Evolutionary conservation across 2,113 vertebrate genomes (phyloP).

Genomic region (Corvus cornix): DNA sequence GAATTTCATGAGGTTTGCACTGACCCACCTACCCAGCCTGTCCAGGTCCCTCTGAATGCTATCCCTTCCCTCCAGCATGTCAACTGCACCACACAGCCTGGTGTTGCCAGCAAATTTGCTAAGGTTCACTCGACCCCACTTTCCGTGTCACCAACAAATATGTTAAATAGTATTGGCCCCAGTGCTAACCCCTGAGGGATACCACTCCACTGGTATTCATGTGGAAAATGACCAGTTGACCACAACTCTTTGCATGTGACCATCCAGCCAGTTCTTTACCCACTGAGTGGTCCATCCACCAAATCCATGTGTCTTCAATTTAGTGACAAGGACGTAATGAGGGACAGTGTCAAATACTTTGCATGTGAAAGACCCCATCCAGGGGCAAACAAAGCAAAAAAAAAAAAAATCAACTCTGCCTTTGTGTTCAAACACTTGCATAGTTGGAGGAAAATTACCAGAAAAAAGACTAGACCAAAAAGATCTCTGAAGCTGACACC

Average conservation of each 20-base stretch:
- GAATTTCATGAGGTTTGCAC: not conserved
- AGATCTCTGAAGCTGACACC: not conserved
- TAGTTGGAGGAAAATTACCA: not conserved
- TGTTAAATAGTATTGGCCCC: too few species aligned
- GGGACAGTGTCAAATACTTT: not conserved
- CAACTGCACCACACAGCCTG: not conserved
- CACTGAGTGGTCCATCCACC: too few species aligned
- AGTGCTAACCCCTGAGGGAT: not conserved
- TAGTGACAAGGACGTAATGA: not conserved
- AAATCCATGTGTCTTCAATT: not conserved
- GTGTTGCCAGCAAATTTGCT: not conserved
- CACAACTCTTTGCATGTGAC: not conserved
- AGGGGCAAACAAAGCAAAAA: not conserved
- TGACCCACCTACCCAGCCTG: not conserved
- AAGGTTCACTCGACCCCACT: not conserved
- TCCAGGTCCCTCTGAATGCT: not conserved
- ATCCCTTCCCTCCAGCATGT: not conserved
- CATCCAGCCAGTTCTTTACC: not conserved
- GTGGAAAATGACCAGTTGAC: not conserved
- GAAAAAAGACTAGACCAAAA: not conserved
- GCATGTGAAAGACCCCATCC: not conserved
- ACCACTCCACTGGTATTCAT: not conserved
- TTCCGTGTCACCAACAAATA: not conserved
- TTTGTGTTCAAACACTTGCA: not conserved
- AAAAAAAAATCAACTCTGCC: not conserved